Percentiles rank a stretch among this genome's conserved stretches.
These are phyloP conservation scores for Chaetops frenatus DNA, from an alignment of 2,113 vertebrate species.

Conservation along the genomic window DNA sequence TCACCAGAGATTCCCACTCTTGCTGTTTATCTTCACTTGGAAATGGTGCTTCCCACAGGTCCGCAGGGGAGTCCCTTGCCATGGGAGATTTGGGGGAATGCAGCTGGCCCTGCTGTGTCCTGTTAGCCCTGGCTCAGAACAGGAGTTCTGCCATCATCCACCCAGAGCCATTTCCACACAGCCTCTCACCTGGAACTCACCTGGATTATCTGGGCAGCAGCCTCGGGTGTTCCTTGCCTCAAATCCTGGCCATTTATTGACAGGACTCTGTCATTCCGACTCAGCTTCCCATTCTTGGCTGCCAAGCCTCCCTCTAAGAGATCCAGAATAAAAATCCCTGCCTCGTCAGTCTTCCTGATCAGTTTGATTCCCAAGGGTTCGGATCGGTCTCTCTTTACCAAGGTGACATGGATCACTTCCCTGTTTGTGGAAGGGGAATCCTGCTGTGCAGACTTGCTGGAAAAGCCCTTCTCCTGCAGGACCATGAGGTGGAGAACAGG, in stretches of 20 bases:
- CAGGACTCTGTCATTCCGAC: slow-evolving; percentile 86
- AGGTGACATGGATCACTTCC: slow-evolving; percentile 82
- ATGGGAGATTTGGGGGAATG: background rate
- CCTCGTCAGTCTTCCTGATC: slow-evolving; percentile 85
- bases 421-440: background rate
- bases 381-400: slow-evolving; percentile 79
- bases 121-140: background rate
- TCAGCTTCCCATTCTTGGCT: slow-evolving; percentile 85
- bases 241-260: slow-evolving; percentile 90
- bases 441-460: slow-evolving; percentile 57
- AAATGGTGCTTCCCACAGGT: background rate
- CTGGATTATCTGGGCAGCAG: slow-evolving; percentile 92
- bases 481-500: slow-evolving; percentile 78
- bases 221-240: slow-evolving; percentile 88
- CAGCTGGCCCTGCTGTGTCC: background rate
- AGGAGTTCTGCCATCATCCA: background rate
- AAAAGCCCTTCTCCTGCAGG: slow-evolving; percentile 91
- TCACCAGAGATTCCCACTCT: background rate
- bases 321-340: slow-evolving; percentile 88
- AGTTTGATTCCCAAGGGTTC: slow-evolving; percentile 90
- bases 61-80: background rate
- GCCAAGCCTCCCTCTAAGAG: slow-evolving; percentile 86
- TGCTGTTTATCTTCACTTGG: background rate
- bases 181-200: slow-evolving; percentile 40
- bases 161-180: background rate